Base-by-base conservation (phyloP, 2,797 vertebrate genomes). In the Menidia menidia region DNA sequence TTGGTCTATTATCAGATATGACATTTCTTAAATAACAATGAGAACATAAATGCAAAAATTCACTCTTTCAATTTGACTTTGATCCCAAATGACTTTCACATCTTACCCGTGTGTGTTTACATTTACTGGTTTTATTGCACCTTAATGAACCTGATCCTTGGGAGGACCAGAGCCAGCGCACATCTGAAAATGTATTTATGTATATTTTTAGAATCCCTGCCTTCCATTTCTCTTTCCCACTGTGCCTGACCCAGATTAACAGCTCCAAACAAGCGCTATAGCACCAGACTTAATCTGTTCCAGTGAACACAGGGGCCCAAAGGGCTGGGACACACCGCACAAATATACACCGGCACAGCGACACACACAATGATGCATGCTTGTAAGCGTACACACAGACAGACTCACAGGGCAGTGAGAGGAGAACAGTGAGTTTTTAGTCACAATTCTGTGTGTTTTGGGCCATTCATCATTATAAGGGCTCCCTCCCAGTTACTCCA, bases 221-320 rank as follows among this genome's bases (percentile, higher is more conserved):
- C 31, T 71, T 68, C 60, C 63, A 60, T 35, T 69, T 81, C 54
- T 73, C 35, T 18, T 60, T 67, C 55, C 67, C 68, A 35, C 55
- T 73, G 48, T 44, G 59, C 31, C 64, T 64, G 75, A 86, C 75
- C 64, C 71, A 73, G 77, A 80, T 73, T 60, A 83, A 64, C 30
- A 39, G 31, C 60, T 75, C 33, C 60, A 68, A 71, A 77, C 64
- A 54, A 60, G 68, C 57, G 61, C 52, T 65, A 30, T 58, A 70
- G 67, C 48, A 77, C 52, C 67, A 84, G 68, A 76, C 67, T 58
- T 59, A 67, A 75, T 80, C 57, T 81, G 68, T 78, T 64, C 53
- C 59, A 74, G 43, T 77, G 75, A 77, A 68, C 56, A 78, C 53
- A 57, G 66, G 12, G 5, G 56, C 66, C 78, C 55, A 43, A 60